A percentile compares a stretch with the other conserved stretches of the same genome.
phyloP scores from a whole-genome alignment of 2,797 vertebrate genomes.

The Coranthus polyacanthus region DNA sequence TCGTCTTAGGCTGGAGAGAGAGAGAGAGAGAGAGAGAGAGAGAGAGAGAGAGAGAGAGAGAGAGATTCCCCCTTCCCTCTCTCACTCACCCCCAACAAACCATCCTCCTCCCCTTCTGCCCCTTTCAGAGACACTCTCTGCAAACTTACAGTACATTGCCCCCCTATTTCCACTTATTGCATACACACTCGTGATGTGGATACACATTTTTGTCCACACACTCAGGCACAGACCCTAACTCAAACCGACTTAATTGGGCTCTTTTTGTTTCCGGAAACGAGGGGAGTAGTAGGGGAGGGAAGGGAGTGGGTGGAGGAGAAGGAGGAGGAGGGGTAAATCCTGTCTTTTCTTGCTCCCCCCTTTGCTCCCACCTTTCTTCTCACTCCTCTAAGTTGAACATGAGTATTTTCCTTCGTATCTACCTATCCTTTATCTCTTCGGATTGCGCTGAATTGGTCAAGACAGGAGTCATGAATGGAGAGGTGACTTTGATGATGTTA shows the following conservation, averaged over 20 bases:
- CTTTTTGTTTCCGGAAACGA: constrained; percentile 81
- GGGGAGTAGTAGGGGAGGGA: constrained; percentile 27
- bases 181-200: constrained; percentile 46
- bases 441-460: constrained; percentile 30
- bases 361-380: constrained; percentile 22
- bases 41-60: constrained; percentile 21
- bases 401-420: constrained; percentile 45
- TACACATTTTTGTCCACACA: constrained; percentile 32
- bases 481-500: constrained; percentile 44
- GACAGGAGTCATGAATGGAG: constrained; percentile 11
- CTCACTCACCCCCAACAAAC: constrained; percentile 28
- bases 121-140: constrained; percentile 49
- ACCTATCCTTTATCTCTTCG: constrained; percentile 37
- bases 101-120: constrained; percentile 16
- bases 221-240: constrained; percentile 72
- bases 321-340: constrained; percentile 24
- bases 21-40: constrained; percentile 21
- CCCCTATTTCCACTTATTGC: constrained; percentile 66
- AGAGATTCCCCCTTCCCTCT: constrained; percentile 6
- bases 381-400: constrained; percentile 50
- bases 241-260: constrained; percentile 84
- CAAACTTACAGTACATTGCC: constrained; percentile 61
- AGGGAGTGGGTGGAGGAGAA: neutral
- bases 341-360: constrained; percentile 47
- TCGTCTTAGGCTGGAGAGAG: constrained; percentile 72